phyloP scores from a whole-genome alignment of 2,113 vertebrate genomes.

The Perca flavescens region DNA sequence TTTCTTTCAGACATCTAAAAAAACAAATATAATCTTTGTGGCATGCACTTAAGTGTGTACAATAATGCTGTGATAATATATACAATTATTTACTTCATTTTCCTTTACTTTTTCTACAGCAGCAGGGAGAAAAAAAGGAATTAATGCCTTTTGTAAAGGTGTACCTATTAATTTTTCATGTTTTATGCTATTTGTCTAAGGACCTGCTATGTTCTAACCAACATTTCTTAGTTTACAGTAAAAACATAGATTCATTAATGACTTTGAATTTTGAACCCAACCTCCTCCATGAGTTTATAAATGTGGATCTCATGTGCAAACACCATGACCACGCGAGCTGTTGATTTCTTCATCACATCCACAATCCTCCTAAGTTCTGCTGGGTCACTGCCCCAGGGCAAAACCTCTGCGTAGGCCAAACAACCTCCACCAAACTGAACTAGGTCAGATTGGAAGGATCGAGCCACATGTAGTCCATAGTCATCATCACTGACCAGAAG shows the following conservation, averaged over 20 bases:
- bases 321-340: constrained; percentile 58
- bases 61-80: neutral
- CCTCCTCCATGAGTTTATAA: constrained; percentile 54
- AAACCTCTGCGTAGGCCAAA: constrained; percentile 53
- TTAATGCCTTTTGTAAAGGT: too few species aligned
- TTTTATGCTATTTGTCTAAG: too few species aligned
- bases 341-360: constrained; percentile 47
- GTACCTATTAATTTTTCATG: too few species aligned
- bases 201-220: too few species aligned
- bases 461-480: constrained; percentile 54
- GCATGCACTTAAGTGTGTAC: too few species aligned
- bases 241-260: neutral
- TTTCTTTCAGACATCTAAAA: too few species aligned
- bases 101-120: too few species aligned
- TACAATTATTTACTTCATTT: too few species aligned
- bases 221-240: too few species aligned
- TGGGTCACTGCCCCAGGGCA: constrained; percentile 39
- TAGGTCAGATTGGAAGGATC: constrained; percentile 48
- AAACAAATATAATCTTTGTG: too few species aligned
- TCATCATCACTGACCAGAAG: constrained; percentile 65
- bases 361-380: constrained; percentile 48
- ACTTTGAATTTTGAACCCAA: neutral
- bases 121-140: too few species aligned
- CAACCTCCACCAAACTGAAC: constrained; percentile 34
- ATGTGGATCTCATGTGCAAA: constrained; percentile 56